Percentiles rank a stretch among this genome's conserved stretches.
These are phyloP conservation scores for Scytalopus superciliaris DNA, from an alignment of 2,113 vertebrate species.

Conservation along the genomic window DNA sequence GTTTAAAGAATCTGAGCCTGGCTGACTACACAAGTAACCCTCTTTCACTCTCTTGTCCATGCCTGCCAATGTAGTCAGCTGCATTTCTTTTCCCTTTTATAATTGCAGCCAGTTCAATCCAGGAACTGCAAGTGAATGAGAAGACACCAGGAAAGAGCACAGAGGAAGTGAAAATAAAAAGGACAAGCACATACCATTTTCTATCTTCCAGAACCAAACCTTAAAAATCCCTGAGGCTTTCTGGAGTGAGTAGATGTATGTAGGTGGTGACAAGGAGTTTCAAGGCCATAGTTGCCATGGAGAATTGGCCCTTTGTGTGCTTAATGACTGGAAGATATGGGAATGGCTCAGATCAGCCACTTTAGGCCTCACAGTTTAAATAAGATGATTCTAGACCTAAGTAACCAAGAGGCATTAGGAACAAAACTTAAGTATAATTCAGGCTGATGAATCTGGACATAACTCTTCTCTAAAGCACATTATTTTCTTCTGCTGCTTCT, in stretches of 20 bases:
- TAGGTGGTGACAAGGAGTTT: background rate
- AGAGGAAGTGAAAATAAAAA: background rate
- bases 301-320: background rate
- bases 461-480: background rate
- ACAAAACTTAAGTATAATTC: background rate
- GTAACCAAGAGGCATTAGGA: background rate
- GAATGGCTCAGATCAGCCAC: background rate
- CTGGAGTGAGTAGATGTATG: background rate
- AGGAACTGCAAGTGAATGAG: background rate
- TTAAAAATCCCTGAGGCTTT: background rate
- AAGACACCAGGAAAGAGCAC: background rate
- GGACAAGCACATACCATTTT: background rate
- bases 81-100: background rate
- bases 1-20: background rate
- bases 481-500: background rate
- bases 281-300: background rate
- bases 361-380: background rate
- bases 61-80: background rate
- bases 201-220: background rate
- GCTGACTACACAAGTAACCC: background rate
- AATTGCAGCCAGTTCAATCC: background rate
- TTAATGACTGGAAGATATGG: background rate
- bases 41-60: background rate
- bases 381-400: background rate
- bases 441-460: background rate